Conservation (phyloP, 92 coral and sea anemone species). For the Porites evermanni region DNA sequence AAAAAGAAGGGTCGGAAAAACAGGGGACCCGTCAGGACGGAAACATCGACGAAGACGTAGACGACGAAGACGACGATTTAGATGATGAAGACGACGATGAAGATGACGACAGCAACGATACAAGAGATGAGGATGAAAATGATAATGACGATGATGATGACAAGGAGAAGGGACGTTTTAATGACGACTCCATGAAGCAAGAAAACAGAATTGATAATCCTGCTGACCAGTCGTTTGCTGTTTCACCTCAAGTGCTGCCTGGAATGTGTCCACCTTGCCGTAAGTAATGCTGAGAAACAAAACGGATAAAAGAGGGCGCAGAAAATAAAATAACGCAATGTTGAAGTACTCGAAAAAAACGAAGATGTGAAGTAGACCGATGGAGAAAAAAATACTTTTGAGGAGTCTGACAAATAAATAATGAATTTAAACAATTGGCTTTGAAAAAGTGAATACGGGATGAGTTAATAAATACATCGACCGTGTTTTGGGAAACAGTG, state of each 20-base stretch:
- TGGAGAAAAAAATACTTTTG: too few relatives aligned
- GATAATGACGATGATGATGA: background rate
- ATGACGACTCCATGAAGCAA: background rate
- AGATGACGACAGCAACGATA: slow-evolving; percentile 10
- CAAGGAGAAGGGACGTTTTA: background rate
- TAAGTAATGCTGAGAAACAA: background rate
- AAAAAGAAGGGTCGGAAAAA: slow-evolving; percentile 7
- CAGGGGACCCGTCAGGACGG: slow-evolving; percentile 13
- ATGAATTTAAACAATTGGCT: too few relatives aligned
- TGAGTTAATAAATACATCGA: too few relatives aligned
- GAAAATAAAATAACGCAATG: too few relatives aligned
- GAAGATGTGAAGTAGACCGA: too few relatives aligned
- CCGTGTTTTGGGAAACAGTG: too few relatives aligned
- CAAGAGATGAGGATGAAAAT: background rate
- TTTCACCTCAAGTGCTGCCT: slow-evolving; percentile 32
- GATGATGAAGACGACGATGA: slow-evolving; percentile 50
- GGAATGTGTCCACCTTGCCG: slow-evolving; percentile 59
- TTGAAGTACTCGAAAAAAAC: too few relatives aligned
- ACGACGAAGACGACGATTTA: slow-evolving; percentile 7
- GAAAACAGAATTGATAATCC: slow-evolving; percentile 11
- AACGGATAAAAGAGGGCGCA: too few relatives aligned
- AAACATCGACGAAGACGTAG: slow-evolving; percentile 3
- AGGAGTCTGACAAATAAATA: too few relatives aligned
- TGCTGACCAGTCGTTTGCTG: slow-evolving; percentile 20
- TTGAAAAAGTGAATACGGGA: too few relatives aligned